These are phyloP conservation scores for Trinectes maculatus DNA, from an alignment of 2,113 vertebrate genomes.

Conservation along the genomic window DNA sequence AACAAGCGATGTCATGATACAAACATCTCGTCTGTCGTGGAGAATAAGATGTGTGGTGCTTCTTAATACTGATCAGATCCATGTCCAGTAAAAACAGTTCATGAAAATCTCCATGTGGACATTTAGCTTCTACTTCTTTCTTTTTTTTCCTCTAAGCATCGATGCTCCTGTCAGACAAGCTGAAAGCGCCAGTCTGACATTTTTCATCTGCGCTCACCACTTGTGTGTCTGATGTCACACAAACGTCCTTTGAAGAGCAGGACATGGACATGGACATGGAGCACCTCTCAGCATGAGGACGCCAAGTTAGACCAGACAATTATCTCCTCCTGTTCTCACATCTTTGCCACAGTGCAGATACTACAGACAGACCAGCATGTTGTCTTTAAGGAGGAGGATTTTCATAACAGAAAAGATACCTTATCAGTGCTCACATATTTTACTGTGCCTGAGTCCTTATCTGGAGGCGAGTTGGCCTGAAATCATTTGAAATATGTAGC, in stretches of 20 bases:
- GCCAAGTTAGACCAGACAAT: constrained; percentile 37
- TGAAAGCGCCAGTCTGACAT: no score
- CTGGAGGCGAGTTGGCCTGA: constrained; percentile 43
- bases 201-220: constrained; percentile 25
- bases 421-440: constrained; percentile 30
- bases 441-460: constrained; percentile 27
- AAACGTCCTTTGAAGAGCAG: constrained; percentile 43
- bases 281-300: constrained; percentile 31
- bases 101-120: neutral
- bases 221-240: constrained; percentile 29
- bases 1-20: neutral
- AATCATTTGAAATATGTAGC: constrained; percentile 63
- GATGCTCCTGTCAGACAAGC: neutral
- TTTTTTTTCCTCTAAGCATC: no score
- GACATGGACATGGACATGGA: no score
- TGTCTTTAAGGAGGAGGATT: constrained; percentile 22
- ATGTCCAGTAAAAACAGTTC: neutral
- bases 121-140: no score
- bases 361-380: neutral
- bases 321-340: constrained; percentile 37
- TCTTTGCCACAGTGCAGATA: constrained; percentile 7
- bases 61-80: no score
- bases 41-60: no score
- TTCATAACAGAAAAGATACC: constrained; percentile 20
- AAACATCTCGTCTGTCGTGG: neutral